phyloP scores from a whole-genome alignment of 2,888 invertebrate species.

The Proisotoma minuta region DNA sequence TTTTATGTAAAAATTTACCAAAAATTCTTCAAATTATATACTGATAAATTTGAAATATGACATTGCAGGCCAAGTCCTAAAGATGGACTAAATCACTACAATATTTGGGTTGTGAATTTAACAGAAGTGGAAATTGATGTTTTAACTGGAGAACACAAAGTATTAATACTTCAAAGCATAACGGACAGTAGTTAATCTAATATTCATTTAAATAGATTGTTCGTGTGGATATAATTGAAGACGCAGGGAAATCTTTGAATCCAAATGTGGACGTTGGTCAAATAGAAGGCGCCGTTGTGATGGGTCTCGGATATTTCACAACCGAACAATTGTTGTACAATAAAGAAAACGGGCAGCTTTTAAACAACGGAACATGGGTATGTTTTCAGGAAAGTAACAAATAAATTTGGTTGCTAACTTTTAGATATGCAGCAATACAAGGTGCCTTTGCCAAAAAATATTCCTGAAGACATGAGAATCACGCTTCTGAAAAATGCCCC shows the following conservation, averaged over 20 bases:
- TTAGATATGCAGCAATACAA: conserved; percentile 70
- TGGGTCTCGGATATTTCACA: conserved; percentile 52
- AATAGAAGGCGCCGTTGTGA: conserved; percentile 52
- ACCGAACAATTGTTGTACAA: conserved; percentile 51
- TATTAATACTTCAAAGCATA: neutral
- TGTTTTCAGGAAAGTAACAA: conserved; percentile 6
- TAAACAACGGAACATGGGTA: conserved; percentile 52
- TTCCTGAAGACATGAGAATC: conserved; percentile 66
- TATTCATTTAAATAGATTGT: conserved; percentile 35
- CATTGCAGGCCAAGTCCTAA: conserved; percentile 25
- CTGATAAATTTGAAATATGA: neutral
- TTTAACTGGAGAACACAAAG: conserved; percentile 59
- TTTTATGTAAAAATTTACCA: conserved; percentile 30
- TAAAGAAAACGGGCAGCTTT: conserved; percentile 50
- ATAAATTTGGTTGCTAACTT: neutral
- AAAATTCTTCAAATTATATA: neutral
- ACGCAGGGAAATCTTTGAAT: conserved; percentile 48
- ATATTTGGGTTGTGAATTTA: conserved; percentile 50
- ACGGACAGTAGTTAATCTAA: neutral
- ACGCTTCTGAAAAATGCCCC: conserved; percentile 34
- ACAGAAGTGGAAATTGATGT: conserved; percentile 64
- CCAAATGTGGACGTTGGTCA: conserved; percentile 52
- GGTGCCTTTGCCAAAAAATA: conserved; percentile 70
- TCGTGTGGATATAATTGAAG: conserved; percentile 44
- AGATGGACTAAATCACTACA: conserved; percentile 48